phyloP scores from a whole-genome alignment of 2,888 invertebrate genomes.

The Sphecodes monilicornis region DNA sequence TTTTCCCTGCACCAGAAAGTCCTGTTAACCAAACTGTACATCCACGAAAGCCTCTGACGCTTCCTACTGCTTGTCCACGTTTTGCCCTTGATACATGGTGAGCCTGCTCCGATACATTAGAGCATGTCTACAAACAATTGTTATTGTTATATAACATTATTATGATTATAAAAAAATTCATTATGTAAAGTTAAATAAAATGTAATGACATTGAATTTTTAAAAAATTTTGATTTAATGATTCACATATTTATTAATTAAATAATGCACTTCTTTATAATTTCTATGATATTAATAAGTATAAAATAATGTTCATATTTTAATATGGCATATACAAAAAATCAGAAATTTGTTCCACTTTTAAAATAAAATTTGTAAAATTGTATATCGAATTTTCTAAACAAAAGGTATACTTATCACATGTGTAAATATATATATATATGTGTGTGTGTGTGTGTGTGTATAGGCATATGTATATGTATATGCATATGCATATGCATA shows the following conservation, averaged over 20 bases:
- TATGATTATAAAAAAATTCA: background rate
- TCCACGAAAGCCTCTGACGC: conserved; percentile 94
- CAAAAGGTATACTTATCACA: background rate
- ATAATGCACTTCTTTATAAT: background rate
- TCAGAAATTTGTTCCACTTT: background rate
- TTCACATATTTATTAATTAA: background rate
- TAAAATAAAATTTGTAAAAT: background rate
- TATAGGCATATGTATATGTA: too few species aligned
- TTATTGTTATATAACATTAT: background rate
- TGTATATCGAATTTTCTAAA: background rate
- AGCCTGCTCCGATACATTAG: conserved; percentile 98
- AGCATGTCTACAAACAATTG: conserved; percentile 91
- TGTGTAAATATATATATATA: background rate
- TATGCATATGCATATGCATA: too few species aligned
- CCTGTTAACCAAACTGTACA: conserved; percentile 99
- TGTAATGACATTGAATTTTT: background rate
- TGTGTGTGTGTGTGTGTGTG: too few species aligned
- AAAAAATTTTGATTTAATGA: background rate
- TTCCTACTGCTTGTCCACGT: conserved; percentile 95
- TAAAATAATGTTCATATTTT: background rate
- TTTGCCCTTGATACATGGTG: conserved; percentile 97
- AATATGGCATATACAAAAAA: background rate
- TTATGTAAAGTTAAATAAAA: too few species aligned
- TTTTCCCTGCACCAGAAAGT: conserved; percentile 96
- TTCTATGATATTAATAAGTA: background rate